Conservation (phyloP, 2,113 vertebrate genomes). For the Sander lucioperca region DNA sequence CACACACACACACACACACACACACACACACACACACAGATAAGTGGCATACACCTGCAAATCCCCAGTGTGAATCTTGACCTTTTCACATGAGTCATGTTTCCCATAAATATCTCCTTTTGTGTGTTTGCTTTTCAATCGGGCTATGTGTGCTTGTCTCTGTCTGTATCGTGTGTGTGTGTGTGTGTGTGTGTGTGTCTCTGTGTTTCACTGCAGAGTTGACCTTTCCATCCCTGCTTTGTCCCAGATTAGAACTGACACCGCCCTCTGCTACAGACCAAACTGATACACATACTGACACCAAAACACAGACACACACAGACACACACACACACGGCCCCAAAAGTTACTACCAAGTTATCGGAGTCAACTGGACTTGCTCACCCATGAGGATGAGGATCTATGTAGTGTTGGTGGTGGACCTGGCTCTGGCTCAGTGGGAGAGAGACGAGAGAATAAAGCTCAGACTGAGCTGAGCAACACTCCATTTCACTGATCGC, state of each 20-base stretch:
- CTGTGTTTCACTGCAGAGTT: slow-evolving; percentile 68
- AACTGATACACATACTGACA: slow-evolving; percentile 74
- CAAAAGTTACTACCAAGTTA: slow-evolving; percentile 23
- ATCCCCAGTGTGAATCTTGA: slow-evolving; percentile 71
- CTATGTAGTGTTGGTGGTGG: slow-evolving; percentile 44
- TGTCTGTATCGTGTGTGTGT: slow-evolving; percentile 49
- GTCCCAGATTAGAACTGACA: slow-evolving; percentile 83
- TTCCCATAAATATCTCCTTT: slow-evolving; percentile 78
- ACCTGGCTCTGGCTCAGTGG: slow-evolving; percentile 52
- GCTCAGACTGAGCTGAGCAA: slow-evolving; percentile 70
- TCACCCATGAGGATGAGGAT: slow-evolving; percentile 49
- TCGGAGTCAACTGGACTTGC: slow-evolving; percentile 37
- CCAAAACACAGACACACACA: slow-evolving; percentile 15
- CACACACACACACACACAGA: not conserved
- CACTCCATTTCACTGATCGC: slow-evolving; percentile 81
- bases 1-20: slow-evolving; percentile 2
- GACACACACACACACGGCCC: not conserved
- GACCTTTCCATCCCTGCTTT: slow-evolving; percentile 82
- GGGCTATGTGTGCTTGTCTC: slow-evolving; percentile 63
- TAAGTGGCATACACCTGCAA: slow-evolving; percentile 60
- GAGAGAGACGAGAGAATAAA: slow-evolving; percentile 64
- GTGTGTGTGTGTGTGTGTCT: slow-evolving; percentile 52
- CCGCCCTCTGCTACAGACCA: slow-evolving; percentile 79
- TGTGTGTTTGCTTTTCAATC: slow-evolving; percentile 65
- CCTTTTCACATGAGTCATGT: slow-evolving; percentile 78